Evolutionary conservation across 1,140 invertebrate genomes (phyloP), one percentile per base, ranked within the genome.

Genomic region (Vanessa atalanta): DNA sequence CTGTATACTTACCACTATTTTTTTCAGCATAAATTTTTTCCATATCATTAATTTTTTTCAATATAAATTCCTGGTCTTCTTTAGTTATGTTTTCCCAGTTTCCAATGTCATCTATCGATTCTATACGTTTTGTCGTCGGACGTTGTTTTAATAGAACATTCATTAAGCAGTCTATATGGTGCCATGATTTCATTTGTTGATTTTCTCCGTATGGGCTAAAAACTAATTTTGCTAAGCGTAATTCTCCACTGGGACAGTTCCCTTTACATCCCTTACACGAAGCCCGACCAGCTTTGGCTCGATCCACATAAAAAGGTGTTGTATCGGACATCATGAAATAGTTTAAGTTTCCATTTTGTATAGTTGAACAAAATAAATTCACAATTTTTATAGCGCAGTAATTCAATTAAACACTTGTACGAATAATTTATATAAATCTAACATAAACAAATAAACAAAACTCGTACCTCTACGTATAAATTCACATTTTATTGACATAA

Each of bases 241-340:
- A 79, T 53, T 94, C 90, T 26, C 95, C 96, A 85, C 96, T 95
- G 6, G 95, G 94, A 81, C 97, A 96, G 80, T 96, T 96, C 67
- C 94, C 90, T 92, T 98, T 98, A 88, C 97, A 98, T 87, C 96
- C 96, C 85, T 98, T 98, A 85, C 97, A 98, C n/a, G 95, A 94
- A 0, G 97, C 96, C 53, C 96, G 94, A 0, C 96, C 96, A 0
- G 95, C 94, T 91, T 97, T 97, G 0, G 97, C 97, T 76, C 96
- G 94, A 72, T 98, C 97, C 14, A 95, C 94, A 51, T 93, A 95
- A 85, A 96, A 97, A 4, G 94, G 94, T 71, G 73, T 85, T 76
- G 69, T 87, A 68, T 86, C 94, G 76, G 69, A 77, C 91, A 86
- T 90, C 16, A 15, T 72, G 26, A 15, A 12, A 16, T 20, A 2